Evolutionary conservation across 1,140 invertebrate species (phyloP), one percentile per base, ranked within the genome.

Genomic region (Spodoptera frugiperda): DNA sequence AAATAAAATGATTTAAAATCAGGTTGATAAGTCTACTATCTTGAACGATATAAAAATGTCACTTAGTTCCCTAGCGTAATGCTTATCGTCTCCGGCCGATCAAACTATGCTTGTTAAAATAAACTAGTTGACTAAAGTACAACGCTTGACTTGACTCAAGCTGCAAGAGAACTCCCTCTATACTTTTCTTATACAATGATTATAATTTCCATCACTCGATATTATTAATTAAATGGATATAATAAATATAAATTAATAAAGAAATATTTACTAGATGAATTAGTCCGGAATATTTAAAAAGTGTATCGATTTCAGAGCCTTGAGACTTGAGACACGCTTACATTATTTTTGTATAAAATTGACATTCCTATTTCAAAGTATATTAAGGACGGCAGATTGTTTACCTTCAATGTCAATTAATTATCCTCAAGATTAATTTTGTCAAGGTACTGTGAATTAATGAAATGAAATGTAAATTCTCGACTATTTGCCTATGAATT

Each of bases 351-450:
- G 9, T 15, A 11, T 14, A 39, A 44, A 14, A 17, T 25, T 65
- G 49, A 70, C 67, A 70, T 39, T 70, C 49, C 30, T 12, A 33
- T 54, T 70, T 33, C 9, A 54, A 15, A 1, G 9, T 39, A 61
- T 8, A 68, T n/a, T 51, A 67, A 67, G 46, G 65, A 53, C 67
- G 30, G 39, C 3, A 19, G 51, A 44, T 54, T 70, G 30, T 39
- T 70, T 54, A 44, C n/a, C 48, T 70, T 54, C 30, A 44, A 11
- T 19, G 33, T 61, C 57, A n/a, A 61, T 61, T 15, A n/a, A 61
- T 44, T 44, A 44, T 59, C 55, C 5, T 39, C 3, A 61, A 61
- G 5, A 10, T 61, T 44, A 17, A 44, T 61, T 61, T 10, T 15
- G 9, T 44, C 33, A 39, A 39, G 33, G 33, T 8, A 39, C 6